These are phyloP conservation scores for Ennomos erosarius DNA, from an alignment of 2,888 invertebrate species.

Conservation along the genomic window DNA sequence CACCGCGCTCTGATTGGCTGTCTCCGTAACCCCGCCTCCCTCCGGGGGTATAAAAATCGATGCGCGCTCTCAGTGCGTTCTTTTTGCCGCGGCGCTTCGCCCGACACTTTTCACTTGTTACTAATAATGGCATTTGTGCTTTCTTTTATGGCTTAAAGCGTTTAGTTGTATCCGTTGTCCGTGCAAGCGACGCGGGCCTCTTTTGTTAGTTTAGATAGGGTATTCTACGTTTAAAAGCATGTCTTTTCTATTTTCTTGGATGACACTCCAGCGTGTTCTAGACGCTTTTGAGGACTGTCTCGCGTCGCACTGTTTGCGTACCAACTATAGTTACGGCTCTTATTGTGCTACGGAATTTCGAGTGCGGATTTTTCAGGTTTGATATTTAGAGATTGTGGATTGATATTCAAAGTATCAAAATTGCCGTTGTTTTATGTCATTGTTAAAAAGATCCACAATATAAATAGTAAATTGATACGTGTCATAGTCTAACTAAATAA, in stretches of 20 bases:
- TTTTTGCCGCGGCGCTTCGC: slow-evolving; percentile 74
- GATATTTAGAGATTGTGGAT: too few species aligned
- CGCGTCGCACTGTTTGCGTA: slow-evolving; percentile 4
- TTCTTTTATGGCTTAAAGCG: slow-evolving; percentile 78
- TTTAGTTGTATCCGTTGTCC: slow-evolving; percentile 80
- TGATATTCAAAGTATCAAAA: too few species aligned
- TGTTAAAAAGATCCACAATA: too few species aligned
- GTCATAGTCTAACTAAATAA: too few species aligned
- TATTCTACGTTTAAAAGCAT: slow-evolving; percentile 70
- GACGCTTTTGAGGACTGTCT: slow-evolving; percentile 25
- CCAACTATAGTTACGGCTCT: background rate
- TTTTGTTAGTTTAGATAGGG: slow-evolving; percentile 73
- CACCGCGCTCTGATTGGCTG: slow-evolving; percentile 79
- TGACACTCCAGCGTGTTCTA: slow-evolving; percentile 48
- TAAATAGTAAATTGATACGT: too few species aligned
- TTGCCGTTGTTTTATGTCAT: too few species aligned
- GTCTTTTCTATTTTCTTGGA: slow-evolving; percentile 68
- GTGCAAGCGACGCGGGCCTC: slow-evolving; percentile 71
- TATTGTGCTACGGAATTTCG: background rate
- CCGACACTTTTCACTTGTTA: slow-evolving; percentile 76
- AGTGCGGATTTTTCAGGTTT: too few species aligned
- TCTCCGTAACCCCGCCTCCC: slow-evolving; percentile 76
- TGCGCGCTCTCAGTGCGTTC: slow-evolving; percentile 65
- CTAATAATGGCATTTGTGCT: slow-evolving; percentile 80
- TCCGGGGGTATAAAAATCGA: slow-evolving; percentile 82